Evolutionary conservation across 2,113 vertebrate species (phyloP).

Genomic region (Neolamprologus hecqui): DNA sequence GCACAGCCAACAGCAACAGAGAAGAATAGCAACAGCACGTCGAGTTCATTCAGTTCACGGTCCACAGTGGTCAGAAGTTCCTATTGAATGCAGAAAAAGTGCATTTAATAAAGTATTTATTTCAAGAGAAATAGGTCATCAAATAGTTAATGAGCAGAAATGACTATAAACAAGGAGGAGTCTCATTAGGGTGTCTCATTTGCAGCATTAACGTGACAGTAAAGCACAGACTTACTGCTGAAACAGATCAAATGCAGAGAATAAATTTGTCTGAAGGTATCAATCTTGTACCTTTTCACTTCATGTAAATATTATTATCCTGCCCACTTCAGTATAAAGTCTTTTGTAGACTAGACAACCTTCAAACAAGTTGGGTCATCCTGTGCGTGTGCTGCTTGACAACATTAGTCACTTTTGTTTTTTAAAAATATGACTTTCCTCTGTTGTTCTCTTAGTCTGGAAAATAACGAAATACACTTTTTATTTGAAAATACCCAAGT

Average conservation of each 20-base stretch:
- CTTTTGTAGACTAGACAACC: neutral
- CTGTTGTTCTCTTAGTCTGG: neutral
- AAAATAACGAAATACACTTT: neutral
- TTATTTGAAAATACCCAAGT: neutral
- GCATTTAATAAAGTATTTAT: neutral
- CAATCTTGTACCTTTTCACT: neutral
- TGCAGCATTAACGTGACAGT: neutral
- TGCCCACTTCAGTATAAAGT: neutral
- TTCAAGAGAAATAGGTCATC: neutral
- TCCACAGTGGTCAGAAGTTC: neutral
- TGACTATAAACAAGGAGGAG: neutral
- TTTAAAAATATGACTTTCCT: fast-evolving
- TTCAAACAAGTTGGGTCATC: neutral
- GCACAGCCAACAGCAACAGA: neutral
- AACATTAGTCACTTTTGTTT: neutral
- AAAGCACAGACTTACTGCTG: neutral
- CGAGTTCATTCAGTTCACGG: neutral
- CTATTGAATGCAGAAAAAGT: neutral
- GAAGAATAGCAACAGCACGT: neutral
- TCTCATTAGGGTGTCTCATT: neutral
- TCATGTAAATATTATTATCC: neutral
- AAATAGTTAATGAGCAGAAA: neutral
- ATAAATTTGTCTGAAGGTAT: neutral
- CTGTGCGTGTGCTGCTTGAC: neutral
- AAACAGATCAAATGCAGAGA: neutral